Conservation (phyloP, 2,113 vertebrate genomes). For the Istiophorus platypterus region DNA sequence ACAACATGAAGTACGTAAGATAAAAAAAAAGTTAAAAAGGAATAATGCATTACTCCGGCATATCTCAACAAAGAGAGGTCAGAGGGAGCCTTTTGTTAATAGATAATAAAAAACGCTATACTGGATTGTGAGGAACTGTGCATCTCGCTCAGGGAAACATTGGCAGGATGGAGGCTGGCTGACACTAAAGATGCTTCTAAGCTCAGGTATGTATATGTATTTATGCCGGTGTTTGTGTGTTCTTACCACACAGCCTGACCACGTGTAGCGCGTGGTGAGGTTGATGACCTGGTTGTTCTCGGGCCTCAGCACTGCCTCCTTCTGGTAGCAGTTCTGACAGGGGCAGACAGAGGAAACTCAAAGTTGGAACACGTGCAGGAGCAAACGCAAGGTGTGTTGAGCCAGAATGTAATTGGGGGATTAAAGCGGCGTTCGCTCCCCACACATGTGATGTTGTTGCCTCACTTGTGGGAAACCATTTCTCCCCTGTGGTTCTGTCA, state of each 20-base stretch:
- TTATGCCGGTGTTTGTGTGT: background rate
- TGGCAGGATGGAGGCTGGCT: background rate
- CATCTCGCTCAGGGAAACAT: background rate
- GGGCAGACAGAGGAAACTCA: background rate
- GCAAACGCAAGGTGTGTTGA: slow-evolving; percentile 16
- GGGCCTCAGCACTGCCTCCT: slow-evolving; percentile 91
- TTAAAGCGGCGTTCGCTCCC: no score
- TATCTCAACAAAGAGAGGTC: slow-evolving; percentile 17
- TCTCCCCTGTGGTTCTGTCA: no score
- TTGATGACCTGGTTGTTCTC: slow-evolving; percentile 97
- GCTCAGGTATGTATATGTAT: background rate
- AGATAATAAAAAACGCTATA: no score
- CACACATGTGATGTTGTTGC: no score
- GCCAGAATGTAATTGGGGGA: slow-evolving; percentile 25
- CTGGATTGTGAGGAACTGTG: background rate
- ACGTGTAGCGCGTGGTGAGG: slow-evolving; percentile 92
- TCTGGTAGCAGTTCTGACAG: slow-evolving; percentile 90
- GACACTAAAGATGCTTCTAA: background rate
- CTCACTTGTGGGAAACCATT: no score
- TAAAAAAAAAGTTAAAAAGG: slow-evolving; percentile 35
- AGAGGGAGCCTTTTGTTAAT: slow-evolving; percentile 24
- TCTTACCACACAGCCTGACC: slow-evolving; percentile 93
- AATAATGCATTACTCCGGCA: background rate
- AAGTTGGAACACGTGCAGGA: background rate
- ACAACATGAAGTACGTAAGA: background rate